Evolutionary conservation across 1,140 invertebrate genomes (phyloP), one percentile per base, ranked within the genome.

Genomic region (Drosophila suzukii): DNA sequence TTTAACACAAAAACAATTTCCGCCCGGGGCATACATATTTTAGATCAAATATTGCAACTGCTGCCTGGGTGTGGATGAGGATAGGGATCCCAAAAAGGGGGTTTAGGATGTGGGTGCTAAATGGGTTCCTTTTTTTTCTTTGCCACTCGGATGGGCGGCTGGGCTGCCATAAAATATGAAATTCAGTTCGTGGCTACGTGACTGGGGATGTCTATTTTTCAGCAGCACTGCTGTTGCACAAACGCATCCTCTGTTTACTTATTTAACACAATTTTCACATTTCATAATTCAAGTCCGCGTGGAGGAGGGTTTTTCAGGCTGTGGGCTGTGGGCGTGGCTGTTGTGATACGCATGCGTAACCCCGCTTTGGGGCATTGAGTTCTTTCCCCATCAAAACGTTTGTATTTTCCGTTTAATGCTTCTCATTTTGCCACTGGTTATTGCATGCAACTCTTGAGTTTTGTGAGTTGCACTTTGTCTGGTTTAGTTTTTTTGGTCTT

Each of bases 181-280:
- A 78, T 66, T 72, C 77, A 77, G 81, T 65, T 53, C 32, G 57
- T 41, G 49, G 56, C 65, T 61, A 86, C 83, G 83, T 88, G 83
- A 76, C 75, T 79, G 38, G 44, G 58, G 75, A 62, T 76, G 65
- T 70, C 55, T 65, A 65, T 55, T 47, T 56, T 32, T 41, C 43
- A 67, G 30, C 53, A 8, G 39, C 7, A 41, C 13, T 53, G 3
- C 5, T n/a, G 66, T 39, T 70, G 72, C 61, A 76, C 76, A 67
- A 76, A 83, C 80, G 83, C 79, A 88, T 63, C 50, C 71, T 49
- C 75, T 88, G 72, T 79, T 88, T 80, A 88, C 58, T 88, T 89
- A 88, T 88, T 88, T 76, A 88, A 88, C 79, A 89, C 75, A 80
- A 83, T 83, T 89, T 89, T 77, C 75, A 83, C 83, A 89, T 88